Evolutionary conservation across 2,888 invertebrate genomes (phyloP).

Genomic region (Stenodema calcarata): DNA sequence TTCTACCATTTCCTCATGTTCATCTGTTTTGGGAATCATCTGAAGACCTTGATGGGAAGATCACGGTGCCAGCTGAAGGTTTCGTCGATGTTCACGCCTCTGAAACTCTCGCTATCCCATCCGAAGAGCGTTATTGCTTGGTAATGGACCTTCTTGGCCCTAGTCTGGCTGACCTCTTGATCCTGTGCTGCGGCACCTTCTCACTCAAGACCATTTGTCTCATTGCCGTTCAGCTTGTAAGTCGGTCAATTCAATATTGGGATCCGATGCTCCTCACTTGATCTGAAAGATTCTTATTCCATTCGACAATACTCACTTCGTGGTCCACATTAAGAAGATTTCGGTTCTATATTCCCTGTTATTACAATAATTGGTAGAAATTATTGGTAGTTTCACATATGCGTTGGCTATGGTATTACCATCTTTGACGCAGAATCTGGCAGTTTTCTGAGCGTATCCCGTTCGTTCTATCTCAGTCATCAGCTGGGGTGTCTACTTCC

Average conservation of each 20-base stretch:
- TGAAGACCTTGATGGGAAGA: background rate
- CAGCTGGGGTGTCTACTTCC: no score
- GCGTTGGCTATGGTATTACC: no score
- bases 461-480: no score
- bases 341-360: no score
- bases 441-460: no score
- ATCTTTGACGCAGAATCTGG: no score
- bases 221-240: conserved; percentile 97
- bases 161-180: conserved; percentile 98
- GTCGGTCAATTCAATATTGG: conserved; percentile 61
- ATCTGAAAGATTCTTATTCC: no score
- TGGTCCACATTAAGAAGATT: no score
- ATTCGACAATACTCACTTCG: no score
- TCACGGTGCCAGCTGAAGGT: background rate
- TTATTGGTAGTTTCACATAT: no score
- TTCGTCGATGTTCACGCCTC: background rate
- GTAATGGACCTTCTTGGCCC: conserved; percentile 99
- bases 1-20: no score
- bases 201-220: conserved; percentile 96
- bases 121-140: conserved; percentile 92
- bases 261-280: background rate
- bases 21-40: background rate
- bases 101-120: conserved; percentile 61
- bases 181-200: conserved; percentile 97
- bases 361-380: no score